Conservation (phyloP, 2,797 vertebrate genomes). For the Chelidonichthys spinosus region DNA sequence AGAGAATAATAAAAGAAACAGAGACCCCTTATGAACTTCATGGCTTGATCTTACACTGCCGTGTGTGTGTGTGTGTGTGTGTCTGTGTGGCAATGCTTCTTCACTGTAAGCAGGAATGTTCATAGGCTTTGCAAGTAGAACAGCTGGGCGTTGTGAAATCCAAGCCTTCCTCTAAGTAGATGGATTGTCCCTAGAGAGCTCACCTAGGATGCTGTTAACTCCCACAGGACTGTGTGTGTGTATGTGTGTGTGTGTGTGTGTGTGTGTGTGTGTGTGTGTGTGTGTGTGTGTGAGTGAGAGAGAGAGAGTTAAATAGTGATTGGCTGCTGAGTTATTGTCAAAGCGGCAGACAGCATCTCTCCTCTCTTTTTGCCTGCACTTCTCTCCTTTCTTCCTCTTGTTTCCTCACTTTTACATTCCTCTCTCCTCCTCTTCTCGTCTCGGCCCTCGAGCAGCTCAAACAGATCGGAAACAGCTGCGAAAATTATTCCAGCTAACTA, state of each 20-base stretch:
- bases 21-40: constrained; percentile 33
- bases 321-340: constrained; percentile 30
- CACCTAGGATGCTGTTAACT: constrained; percentile 54
- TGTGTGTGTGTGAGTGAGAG: background rate
- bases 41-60: constrained; percentile 23
- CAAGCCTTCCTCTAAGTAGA: constrained; percentile 50
- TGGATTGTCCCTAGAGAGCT: constrained; percentile 52
- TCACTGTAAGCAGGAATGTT: constrained; percentile 59
- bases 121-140: constrained; percentile 58
- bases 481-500: constrained; percentile 69
- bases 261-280: background rate
- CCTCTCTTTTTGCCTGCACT: constrained; percentile 5
- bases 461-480: constrained; percentile 82
- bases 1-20: constrained; percentile 18
- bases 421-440: constrained; percentile 31
- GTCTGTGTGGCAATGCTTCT: constrained; percentile 15
- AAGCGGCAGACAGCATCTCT: constrained; percentile 27
- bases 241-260: background rate
- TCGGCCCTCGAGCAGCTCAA: constrained; percentile 59
- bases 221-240: constrained; percentile 9
- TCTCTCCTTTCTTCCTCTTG: constrained; percentile 23
- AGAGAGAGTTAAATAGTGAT: constrained; percentile 24
- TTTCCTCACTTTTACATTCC: constrained; percentile 36
- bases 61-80: constrained; percentile 13
- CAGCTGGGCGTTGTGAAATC: constrained; percentile 69